Evolutionary conservation across 2,113 vertebrate genomes (phyloP).

Genomic region (Spilogale gracilis): DNA sequence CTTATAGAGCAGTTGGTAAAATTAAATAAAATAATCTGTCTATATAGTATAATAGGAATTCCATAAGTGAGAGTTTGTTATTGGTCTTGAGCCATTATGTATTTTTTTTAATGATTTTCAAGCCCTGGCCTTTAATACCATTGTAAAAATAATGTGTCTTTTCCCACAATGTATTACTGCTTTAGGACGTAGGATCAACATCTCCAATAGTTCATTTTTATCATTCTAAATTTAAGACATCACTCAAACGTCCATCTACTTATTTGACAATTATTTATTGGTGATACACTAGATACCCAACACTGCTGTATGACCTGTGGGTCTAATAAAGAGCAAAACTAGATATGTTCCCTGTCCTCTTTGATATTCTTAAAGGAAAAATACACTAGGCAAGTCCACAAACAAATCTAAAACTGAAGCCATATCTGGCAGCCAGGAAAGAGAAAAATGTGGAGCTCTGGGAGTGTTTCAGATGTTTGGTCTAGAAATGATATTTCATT

Average conservation of each 20-base stretch:
- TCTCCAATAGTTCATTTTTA: neutral
- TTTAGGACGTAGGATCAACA: neutral
- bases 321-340: neutral
- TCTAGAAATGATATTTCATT: neutral
- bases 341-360: neutral
- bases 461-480: neutral
- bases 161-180: neutral
- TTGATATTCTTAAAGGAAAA: neutral
- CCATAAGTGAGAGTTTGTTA: neutral
- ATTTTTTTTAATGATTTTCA: slow-evolving; percentile 29
- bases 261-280: neutral
- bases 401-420: neutral
- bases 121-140: neutral
- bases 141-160: neutral
- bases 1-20: neutral
- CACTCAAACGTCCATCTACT: neutral
- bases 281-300: neutral
- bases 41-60: neutral
- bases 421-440: neutral
- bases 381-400: neutral
- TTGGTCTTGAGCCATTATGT: neutral
- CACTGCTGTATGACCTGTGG: neutral
- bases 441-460: neutral
- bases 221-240: neutral
- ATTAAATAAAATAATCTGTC: neutral